A percentile compares a stretch with the other conserved stretches of the same genome.
Evolutionary conservation across 1,140 invertebrate genomes (phyloP).

Genomic region (Sinonovacula constricta): DNA sequence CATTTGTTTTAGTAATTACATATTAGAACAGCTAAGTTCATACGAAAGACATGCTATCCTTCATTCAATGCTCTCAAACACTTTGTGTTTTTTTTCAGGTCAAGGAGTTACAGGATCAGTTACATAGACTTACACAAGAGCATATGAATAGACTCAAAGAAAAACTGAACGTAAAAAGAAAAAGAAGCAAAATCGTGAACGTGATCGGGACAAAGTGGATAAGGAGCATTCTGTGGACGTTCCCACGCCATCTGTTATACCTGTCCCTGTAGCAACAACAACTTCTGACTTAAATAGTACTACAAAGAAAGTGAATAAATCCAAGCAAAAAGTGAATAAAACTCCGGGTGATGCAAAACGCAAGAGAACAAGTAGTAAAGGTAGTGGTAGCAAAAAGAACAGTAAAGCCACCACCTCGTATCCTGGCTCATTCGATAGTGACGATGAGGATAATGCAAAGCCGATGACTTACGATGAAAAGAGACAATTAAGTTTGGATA

Average conservation of each 20-base stretch:
- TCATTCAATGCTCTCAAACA: neutral
- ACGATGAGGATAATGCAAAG: slow-evolving; percentile 94
- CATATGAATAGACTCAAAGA: slow-evolving; percentile 79
- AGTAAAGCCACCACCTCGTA: slow-evolving; percentile 15
- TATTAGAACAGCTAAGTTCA: too few relatives aligned
- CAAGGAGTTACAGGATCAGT: slow-evolving; percentile 75
- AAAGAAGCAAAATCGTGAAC: slow-evolving; percentile 70
- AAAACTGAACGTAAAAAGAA: slow-evolving; percentile 83
- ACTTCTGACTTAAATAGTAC: slow-evolving; percentile 67
- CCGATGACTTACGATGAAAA: slow-evolving; percentile 99
- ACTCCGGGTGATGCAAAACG: slow-evolving; percentile 58
- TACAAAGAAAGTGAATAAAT: slow-evolving; percentile 71
- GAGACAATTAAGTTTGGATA: slow-evolving; percentile 97
- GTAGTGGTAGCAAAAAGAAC: slow-evolving; percentile 49
- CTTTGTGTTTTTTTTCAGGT: slow-evolving; percentile 65
- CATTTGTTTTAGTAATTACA: too few relatives aligned
- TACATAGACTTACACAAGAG: slow-evolving; percentile 75
- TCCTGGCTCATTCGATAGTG: slow-evolving; percentile 68
- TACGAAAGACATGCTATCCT: too few relatives aligned
- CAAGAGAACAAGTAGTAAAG: slow-evolving; percentile 62
- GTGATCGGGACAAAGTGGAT: slow-evolving; percentile 68
- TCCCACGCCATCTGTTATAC: slow-evolving; percentile 59
- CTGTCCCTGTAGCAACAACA: slow-evolving; percentile 61
- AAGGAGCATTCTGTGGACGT: slow-evolving; percentile 63
- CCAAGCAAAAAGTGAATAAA: slow-evolving; percentile 66